phyloP scores from a whole-genome alignment of 1,140 invertebrate species.

The Lasioglossum baleicum region DNA sequence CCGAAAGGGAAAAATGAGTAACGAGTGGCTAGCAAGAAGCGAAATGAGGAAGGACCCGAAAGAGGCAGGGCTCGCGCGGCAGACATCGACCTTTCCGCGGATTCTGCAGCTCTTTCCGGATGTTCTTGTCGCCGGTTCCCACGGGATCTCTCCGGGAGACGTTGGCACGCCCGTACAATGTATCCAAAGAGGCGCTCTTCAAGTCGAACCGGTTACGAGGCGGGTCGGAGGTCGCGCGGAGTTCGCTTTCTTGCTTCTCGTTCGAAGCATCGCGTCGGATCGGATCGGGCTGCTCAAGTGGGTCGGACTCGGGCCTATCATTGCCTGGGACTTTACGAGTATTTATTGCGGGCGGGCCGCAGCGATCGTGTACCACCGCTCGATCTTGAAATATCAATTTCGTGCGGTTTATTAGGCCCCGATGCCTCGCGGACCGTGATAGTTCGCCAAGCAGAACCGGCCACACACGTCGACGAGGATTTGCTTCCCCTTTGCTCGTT shows the following conservation, averaged over 20 bases:
- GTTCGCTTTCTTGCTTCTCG: conserved; percentile 35
- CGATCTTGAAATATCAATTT: conserved; percentile 43
- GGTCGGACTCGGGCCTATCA: conserved; percentile 48
- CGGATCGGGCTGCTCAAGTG: conserved; percentile 28
- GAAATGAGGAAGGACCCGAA: too few species aligned
- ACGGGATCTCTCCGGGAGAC: conserved; percentile 39
- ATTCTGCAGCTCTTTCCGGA: conserved; percentile 24
- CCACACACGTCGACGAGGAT: conserved; percentile 31
- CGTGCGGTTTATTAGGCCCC: conserved; percentile 13
- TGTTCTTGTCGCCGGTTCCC: conserved; percentile 52
- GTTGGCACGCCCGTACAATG: conserved; percentile 29
- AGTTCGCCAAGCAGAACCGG: background rate
- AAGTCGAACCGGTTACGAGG: conserved; percentile 61
- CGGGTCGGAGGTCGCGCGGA: conserved; percentile 54
- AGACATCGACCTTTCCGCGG: conserved; percentile 24
- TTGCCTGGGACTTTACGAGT: conserved; percentile 52
- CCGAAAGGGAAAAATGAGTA: too few species aligned
- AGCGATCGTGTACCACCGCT: background rate
- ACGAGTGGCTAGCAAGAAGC: too few species aligned
- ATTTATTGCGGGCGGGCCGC: conserved; percentile 42
- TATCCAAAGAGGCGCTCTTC: conserved; percentile 33
- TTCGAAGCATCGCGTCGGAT: conserved; percentile 15
- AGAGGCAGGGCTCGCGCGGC: too few species aligned
- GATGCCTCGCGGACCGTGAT: conserved; percentile 17
- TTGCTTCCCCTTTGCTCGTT: background rate